phyloP scores from a whole-genome alignment of 2,888 invertebrate species.

The Actias luna region DNA sequence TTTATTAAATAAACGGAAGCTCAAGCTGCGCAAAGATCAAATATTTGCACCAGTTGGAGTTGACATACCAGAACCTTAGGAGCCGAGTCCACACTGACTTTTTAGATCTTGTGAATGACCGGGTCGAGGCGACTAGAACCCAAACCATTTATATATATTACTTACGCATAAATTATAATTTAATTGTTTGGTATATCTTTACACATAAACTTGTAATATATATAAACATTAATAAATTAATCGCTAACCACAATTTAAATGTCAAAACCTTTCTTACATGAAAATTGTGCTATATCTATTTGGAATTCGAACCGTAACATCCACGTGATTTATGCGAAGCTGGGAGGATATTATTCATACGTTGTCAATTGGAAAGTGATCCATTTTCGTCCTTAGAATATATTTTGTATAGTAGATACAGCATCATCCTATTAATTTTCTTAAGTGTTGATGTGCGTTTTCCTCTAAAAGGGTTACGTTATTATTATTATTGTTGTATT shows the following conservation, averaged over 20 bases:
- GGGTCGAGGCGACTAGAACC: too few relatives aligned
- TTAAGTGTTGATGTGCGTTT: constrained; percentile 2
- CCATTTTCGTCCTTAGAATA: constrained; percentile 54
- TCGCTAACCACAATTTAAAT: not conserved
- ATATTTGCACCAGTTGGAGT: too few relatives aligned
- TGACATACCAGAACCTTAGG: too few relatives aligned
- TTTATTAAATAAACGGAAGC: too few relatives aligned
- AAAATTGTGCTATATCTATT: constrained; percentile 37
- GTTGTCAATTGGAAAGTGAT: constrained; percentile 70
- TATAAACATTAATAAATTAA: not conserved
- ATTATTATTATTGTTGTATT: too few relatives aligned
- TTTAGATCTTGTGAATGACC: too few relatives aligned
- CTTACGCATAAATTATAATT: too few relatives aligned
- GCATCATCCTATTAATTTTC: not conserved
- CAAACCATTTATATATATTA: too few relatives aligned
- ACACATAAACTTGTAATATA: not conserved
- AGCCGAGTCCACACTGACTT: too few relatives aligned
- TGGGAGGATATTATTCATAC: constrained; percentile 61
- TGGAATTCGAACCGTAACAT: constrained; percentile 53
- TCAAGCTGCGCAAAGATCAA: too few relatives aligned
- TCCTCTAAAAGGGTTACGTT: not conserved
- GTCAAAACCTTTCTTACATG: constrained; percentile 17
- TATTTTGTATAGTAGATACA: constrained; percentile 38
- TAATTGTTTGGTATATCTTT: too few relatives aligned
- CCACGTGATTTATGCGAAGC: constrained; percentile 61